A percentile compares a stretch with the other conserved stretches of the same genome.
Evolutionary conservation across 2,888 invertebrate species (phyloP).

Genomic region (Luffia ferchaultella): DNA sequence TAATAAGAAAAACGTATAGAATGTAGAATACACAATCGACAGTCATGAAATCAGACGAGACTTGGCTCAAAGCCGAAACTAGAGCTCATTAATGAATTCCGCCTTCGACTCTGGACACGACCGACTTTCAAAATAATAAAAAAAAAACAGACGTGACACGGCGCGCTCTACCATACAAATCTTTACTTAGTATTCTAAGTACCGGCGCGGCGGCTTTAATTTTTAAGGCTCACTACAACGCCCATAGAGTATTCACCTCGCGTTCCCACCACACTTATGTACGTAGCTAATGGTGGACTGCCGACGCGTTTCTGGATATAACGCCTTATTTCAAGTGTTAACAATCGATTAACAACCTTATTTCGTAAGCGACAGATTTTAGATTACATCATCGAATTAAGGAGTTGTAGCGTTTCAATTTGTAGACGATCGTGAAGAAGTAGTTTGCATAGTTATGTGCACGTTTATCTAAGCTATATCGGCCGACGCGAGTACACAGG

Average conservation of each 20-base stretch:
- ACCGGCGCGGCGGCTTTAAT: conserved; percentile 40
- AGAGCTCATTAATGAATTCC: conserved; percentile 38
- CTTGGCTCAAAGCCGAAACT: conserved; percentile 20
- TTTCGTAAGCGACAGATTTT: conserved; percentile 22
- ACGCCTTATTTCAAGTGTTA: neutral
- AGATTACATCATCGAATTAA: conserved; percentile 19
- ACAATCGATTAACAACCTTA: neutral
- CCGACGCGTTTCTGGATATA: conserved; percentile 9
- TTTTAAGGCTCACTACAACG: conserved; percentile 47
- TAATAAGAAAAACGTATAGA: too few species aligned
- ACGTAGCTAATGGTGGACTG: conserved; percentile 48
- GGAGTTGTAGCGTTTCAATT: conserved; percentile 24
- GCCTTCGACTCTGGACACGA: conserved; percentile 27
- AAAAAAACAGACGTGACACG: conserved; percentile 31
- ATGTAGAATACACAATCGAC: too few species aligned
- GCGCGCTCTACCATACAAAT: conserved; percentile 41
- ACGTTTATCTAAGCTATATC: conserved; percentile 55
- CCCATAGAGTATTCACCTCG: conserved; percentile 49
- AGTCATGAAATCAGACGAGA: too few species aligned
- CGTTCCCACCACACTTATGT: conserved; percentile 47
- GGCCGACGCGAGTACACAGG: conserved; percentile 23
- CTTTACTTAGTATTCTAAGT: conserved; percentile 53
- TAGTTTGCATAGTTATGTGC: conserved; percentile 58
- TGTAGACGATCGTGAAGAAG: conserved; percentile 22
- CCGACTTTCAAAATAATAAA: conserved; percentile 37